Conservation (phyloP, 2,113 vertebrate genomes). For the Patagioenas fasciata region DNA sequence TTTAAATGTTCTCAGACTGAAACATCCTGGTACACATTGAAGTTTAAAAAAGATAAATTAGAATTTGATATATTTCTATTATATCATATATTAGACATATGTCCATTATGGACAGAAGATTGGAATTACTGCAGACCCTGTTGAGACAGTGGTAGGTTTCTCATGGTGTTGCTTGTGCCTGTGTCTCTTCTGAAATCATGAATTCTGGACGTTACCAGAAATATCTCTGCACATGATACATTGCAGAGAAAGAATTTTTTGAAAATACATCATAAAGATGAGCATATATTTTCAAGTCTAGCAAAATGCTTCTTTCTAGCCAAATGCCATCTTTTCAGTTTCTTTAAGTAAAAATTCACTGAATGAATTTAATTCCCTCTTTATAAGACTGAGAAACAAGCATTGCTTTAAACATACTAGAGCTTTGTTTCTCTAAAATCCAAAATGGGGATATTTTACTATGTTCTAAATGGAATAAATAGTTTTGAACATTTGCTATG, state of each 20-base stretch:
- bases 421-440: background rate
- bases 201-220: background rate
- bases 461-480: background rate
- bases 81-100: accelerated
- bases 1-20: background rate
- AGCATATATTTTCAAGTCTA: background rate
- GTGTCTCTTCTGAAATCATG: background rate
- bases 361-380: background rate
- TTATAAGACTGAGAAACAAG: background rate
- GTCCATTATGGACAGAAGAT: background rate
- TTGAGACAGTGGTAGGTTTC: background rate
- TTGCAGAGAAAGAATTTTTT: background rate
- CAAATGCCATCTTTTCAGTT: background rate
- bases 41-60: background rate
- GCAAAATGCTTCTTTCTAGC: background rate
- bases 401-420: background rate
- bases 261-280: accelerated
- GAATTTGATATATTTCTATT: background rate
- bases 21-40: background rate
- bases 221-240: background rate
- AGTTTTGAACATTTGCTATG: background rate
- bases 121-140: background rate
- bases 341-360: background rate
- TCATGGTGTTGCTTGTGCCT: background rate
- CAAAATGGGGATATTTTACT: background rate